Conservation (phyloP, 1,140 invertebrate genomes). For the Ceratina australensis region DNA sequence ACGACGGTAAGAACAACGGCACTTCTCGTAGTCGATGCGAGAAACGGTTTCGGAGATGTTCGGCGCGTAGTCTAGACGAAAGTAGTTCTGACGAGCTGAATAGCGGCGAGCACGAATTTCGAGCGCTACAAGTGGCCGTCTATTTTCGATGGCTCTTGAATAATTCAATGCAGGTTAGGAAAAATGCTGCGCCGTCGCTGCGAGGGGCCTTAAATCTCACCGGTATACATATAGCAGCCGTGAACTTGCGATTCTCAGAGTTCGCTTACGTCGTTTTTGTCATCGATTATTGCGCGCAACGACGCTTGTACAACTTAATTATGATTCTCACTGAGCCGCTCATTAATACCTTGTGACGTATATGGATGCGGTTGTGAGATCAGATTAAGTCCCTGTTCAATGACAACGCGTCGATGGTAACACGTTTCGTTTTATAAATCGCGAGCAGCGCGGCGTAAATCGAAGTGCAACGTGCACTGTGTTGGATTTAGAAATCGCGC, state of each 20-base stretch:
- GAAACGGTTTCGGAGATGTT: too few relatives aligned
- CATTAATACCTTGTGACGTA: neutral
- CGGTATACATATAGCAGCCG: neutral
- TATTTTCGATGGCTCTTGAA: slow-evolving; percentile 25
- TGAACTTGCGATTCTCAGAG: slow-evolving; percentile 2
- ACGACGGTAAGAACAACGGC: neutral
- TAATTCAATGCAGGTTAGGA: slow-evolving; percentile 20
- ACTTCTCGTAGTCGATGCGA: neutral
- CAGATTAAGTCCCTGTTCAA: neutral
- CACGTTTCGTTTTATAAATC: slow-evolving; percentile 1
- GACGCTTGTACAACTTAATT: slow-evolving; percentile 12
- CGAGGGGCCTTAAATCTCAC: neutral
- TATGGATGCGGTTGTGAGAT: slow-evolving; percentile 1
- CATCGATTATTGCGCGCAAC: neutral
- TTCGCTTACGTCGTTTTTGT: neutral
- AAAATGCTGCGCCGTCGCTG: neutral
- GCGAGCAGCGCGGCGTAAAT: slow-evolving; percentile 3
- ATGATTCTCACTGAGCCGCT: neutral
- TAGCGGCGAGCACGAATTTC: neutral
- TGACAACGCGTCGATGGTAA: neutral
- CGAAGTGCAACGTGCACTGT: neutral
- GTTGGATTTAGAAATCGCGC: slow-evolving; percentile 19
- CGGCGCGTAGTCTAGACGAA: neutral
- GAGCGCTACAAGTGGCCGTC: slow-evolving; percentile 2
- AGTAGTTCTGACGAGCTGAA: neutral